phyloP scores from a whole-genome alignment of 2,113 vertebrate genomes.

The Chascanopsetta lugubris region DNA sequence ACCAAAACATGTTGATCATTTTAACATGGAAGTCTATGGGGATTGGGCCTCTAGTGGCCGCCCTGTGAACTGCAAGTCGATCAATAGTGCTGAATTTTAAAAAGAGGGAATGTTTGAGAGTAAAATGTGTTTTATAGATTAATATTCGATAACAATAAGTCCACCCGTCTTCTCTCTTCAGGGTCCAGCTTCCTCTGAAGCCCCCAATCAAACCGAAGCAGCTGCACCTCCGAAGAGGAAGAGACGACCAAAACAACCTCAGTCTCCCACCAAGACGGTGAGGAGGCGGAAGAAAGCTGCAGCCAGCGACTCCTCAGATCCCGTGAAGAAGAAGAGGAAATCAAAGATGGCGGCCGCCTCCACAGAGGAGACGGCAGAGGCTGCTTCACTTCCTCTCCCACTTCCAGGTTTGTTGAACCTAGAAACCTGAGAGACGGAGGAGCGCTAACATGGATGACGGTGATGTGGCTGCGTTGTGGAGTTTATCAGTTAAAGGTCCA shows the following conservation, averaged over 20 bases:
- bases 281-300: constrained; percentile 35
- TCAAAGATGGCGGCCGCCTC: constrained; percentile 49
- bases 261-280: constrained; percentile 28
- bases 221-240: constrained; percentile 58
- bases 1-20: too few relatives aligned
- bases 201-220: constrained; percentile 23
- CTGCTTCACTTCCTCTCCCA: constrained; percentile 21
- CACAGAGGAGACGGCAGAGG: constrained; percentile 11
- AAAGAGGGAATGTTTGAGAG: too few relatives aligned
- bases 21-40: too few relatives aligned
- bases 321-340: constrained; percentile 63
- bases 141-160: neutral
- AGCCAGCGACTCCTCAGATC: neutral
- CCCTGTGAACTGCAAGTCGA: too few relatives aligned
- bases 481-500: too few relatives aligned
- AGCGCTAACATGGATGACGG: neutral
- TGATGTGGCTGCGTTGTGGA: too few relatives aligned
- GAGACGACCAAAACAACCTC: constrained; percentile 46
- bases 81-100: too few relatives aligned
- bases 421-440: neutral
- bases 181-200: constrained; percentile 38
- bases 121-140: too few relatives aligned
- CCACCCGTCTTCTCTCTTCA: constrained; percentile 16
- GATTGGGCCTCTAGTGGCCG: too few relatives aligned
- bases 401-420: constrained; percentile 58